phyloP scores from a whole-genome alignment of 2,113 vertebrate genomes.

The Psettodes erumei region DNA sequence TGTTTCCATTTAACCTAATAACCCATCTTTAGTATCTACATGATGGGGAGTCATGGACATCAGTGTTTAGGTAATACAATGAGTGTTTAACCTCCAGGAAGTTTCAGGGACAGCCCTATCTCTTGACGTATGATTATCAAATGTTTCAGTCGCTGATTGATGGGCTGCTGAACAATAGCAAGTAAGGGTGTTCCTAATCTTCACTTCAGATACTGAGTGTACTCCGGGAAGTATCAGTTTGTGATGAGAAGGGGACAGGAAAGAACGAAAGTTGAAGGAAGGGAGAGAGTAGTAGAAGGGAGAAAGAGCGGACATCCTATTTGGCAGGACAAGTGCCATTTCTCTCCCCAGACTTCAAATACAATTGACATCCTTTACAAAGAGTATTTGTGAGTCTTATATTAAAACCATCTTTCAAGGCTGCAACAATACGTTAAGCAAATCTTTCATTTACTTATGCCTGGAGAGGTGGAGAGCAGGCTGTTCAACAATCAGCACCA shows the following conservation, averaged over 20 bases:
- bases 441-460: not conserved
- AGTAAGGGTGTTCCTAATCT: slow-evolving; percentile 60
- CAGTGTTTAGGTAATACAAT: slow-evolving; percentile 4
- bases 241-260: slow-evolving; percentile 43
- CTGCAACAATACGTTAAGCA: not conserved
- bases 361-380: not conserved
- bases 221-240: slow-evolving; percentile 37
- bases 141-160: slow-evolving; percentile 41
- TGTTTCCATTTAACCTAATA: slow-evolving; percentile 34
- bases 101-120: slow-evolving; percentile 52
- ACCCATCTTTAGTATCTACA: slow-evolving; percentile 48
- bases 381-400: not conserved
- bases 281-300: not conserved
- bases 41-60: not conserved
- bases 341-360: slow-evolving; percentile 4
- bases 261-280: slow-evolving; percentile 29
- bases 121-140: slow-evolving; percentile 46
- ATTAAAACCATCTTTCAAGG: not conserved
- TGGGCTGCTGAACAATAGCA: slow-evolving; percentile 45
- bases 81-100: slow-evolving; percentile 65
- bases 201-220: slow-evolving; percentile 21
- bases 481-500: not conserved
- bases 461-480: not conserved
- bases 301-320: slow-evolving; percentile 29
- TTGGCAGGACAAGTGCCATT: slow-evolving; percentile 21